These are phyloP conservation scores for Nothoprocta perdicaria DNA, from an alignment of 2,113 vertebrate species.

Conservation along the genomic window DNA sequence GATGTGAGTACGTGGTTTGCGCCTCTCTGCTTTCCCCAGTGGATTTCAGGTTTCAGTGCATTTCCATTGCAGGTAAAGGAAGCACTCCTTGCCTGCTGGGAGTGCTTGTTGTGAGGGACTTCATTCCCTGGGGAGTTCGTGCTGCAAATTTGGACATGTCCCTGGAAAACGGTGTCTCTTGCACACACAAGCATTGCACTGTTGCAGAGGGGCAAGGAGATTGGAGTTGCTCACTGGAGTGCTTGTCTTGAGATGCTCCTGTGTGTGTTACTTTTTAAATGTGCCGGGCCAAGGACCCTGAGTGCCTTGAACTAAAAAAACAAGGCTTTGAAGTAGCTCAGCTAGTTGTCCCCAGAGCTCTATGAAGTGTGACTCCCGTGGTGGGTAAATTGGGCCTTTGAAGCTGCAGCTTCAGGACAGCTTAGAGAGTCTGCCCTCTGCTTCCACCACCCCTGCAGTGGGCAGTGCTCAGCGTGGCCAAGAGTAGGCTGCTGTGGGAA, in stretches of 20 bases:
- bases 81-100: background rate
- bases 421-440: background rate
- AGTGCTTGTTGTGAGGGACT: background rate
- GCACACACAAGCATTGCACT: background rate
- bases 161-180: background rate
- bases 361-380: background rate
- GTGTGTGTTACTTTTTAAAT: background rate
- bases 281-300: background rate
- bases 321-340: background rate
- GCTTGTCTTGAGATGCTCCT: background rate
- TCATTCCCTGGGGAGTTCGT: background rate
- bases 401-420: background rate
- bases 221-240: background rate
- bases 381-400: background rate
- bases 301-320: background rate
- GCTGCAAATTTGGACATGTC: background rate
- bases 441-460: background rate
- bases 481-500: background rate
- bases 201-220: background rate
- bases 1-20: conserved; percentile 20
- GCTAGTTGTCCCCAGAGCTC: background rate
- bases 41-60: background rate
- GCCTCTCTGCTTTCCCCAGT: background rate
- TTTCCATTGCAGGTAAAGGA: background rate
- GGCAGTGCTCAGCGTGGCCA: background rate